Evolutionary conservation across 53 echinoderm and acorn worm species (phyloP), one percentile per base, ranked within the genome.

Genomic region (Mesocentrotus franciscanus): DNA sequence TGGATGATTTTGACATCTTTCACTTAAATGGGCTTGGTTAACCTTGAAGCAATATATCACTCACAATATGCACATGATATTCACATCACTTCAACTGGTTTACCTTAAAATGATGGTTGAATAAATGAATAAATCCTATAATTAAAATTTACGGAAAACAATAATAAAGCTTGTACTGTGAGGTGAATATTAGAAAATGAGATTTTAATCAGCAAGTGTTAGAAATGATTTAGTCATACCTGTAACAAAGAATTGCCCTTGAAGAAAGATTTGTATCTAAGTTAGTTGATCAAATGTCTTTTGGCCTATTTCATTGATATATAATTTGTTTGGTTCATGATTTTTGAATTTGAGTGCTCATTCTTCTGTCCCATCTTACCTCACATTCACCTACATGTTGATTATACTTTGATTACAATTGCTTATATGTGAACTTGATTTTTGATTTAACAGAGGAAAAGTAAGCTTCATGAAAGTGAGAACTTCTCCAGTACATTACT

Each of bases 401-500:
- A 71, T 9, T 71, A n/a, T 71, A 74, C 68, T 13, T 33, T 76
- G 78, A 78, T 32, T 87, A 59, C 10, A 2, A 87, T 58, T n/a
- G n/a, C n/a, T 87, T 58, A 57, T 13, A n/a, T 91, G 13, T 91
- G 29, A 64, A 33, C 66, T 36, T 29, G 36, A 27, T 62, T 61
- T 64, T 64, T 64, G 8, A 66, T 35, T 61, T 10, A 89, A 74
- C 96, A 98, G 98, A 97, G 97, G 93, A 97, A 95, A 96, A 96
- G 96, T 39, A 94, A 96, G 76, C 92, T 96, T 33, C 96, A 96
- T 71, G 99, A 98, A 16, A 87, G 95, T 26, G 97, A 98, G 74
- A 97, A 97, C 90, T 96, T 93, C 93, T 92, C 95, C 95, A 89
- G 96, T 62, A 60, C 93, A 17, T 83, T 98, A 68, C 95, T 99